Percentiles rank a stretch among this genome's conserved stretches.
Evolutionary conservation across 1,140 invertebrate genomes (phyloP).

Genomic region (Melitaea cinxia): DNA sequence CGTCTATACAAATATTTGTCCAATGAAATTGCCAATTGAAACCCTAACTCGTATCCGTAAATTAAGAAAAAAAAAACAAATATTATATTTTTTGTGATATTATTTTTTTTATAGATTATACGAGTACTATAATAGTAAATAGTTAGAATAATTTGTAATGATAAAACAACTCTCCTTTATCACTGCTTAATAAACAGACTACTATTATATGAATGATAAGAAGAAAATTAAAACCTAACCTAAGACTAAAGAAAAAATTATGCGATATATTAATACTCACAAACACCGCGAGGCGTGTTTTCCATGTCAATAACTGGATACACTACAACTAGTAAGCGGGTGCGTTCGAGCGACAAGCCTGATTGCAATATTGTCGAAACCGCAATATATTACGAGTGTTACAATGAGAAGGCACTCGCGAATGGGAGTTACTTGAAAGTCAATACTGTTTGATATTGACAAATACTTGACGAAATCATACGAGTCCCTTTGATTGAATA

Average conservation of each 20-base stretch:
- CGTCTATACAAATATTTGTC: no score
- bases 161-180: no score
- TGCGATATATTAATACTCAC: slow-evolving; percentile 26
- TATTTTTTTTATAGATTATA: no score
- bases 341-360: slow-evolving; percentile 21
- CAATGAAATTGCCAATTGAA: no score
- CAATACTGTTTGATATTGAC: slow-evolving; percentile 10
- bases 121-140: no score
- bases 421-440: slow-evolving; percentile 14
- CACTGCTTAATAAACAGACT: no score
- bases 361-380: slow-evolving; percentile 26
- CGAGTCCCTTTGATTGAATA: neutral
- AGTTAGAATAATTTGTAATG: no score
- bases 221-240: neutral
- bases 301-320: slow-evolving; percentile 8
- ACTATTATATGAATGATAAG: neutral
- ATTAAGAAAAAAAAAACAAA: no score
- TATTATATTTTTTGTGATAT: no score
- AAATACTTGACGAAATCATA: neutral
- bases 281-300: neutral
- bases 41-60: no score
- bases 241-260: neutral
- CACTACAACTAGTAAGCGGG: slow-evolving; percentile 8
- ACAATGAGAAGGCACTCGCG: slow-evolving; percentile 4
- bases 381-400: slow-evolving; percentile 9